Conservation (phyloP, 2,888 invertebrate genomes). For the Sympetrum striolatum region DNA sequence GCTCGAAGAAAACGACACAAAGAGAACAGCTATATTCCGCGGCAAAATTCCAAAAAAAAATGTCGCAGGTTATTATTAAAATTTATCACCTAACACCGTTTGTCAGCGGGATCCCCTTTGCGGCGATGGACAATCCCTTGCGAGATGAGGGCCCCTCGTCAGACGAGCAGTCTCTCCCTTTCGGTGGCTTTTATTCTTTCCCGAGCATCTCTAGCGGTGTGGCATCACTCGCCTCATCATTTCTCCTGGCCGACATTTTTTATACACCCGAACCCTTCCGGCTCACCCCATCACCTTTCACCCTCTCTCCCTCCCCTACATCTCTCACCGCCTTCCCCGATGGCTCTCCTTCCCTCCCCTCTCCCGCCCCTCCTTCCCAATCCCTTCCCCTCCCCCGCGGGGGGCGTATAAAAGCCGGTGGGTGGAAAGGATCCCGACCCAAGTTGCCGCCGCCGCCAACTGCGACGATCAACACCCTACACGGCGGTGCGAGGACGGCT, state of each 20-base stretch:
- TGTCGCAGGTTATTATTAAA: not conserved
- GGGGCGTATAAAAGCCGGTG: conserved; percentile 38
- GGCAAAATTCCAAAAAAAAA: not conserved
- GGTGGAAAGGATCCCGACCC: conserved; percentile 39
- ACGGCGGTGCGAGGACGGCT: conserved; percentile 5
- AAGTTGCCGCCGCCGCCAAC: conserved; percentile 29
- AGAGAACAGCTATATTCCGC: not conserved
- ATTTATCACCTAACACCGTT: not conserved
- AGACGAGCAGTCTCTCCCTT: not conserved
- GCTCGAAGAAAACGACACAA: too few species aligned
- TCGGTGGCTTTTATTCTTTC: conserved; percentile 13
- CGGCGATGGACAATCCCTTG: not conserved
- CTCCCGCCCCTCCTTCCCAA: not conserved
- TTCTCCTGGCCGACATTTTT: conserved; percentile 31
- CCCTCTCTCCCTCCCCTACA: not conserved
- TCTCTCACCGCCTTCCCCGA: not conserved
- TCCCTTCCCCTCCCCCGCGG: conserved; percentile 10
- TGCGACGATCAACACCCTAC: conserved; percentile 34
- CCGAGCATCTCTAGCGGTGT: not conserved
- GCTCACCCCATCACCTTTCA: not conserved
- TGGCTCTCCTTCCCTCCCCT: not conserved
- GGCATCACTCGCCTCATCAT: not conserved
- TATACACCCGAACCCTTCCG: conserved; percentile 30
- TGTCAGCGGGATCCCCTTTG: not conserved
- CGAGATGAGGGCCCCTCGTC: not conserved